A percentile compares a stretch with the other conserved stretches of the same genome.
These are phyloP conservation scores for Mesembrinibis cayennensis DNA, from an alignment of 2,113 vertebrate species.

Conservation along the genomic window DNA sequence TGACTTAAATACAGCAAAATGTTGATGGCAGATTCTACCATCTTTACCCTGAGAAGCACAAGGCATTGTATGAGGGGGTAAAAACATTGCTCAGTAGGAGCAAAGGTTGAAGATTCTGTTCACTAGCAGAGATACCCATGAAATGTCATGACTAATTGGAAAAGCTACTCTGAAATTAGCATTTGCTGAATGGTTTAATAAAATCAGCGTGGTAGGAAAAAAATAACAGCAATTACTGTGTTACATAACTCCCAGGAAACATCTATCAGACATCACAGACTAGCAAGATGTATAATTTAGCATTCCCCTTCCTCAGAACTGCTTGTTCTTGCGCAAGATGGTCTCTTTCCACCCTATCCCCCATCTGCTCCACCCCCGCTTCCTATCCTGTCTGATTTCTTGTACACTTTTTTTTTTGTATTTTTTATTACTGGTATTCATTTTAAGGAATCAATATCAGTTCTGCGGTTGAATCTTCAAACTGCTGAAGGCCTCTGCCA, in stretches of 20 bases:
- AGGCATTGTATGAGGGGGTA: neutral
- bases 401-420: neutral
- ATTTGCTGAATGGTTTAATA: slow-evolving; percentile 40
- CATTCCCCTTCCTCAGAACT: slow-evolving; percentile 51
- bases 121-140: neutral
- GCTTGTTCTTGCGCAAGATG: slow-evolving; percentile 63
- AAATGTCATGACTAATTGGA: neutral
- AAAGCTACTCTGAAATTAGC: neutral
- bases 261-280: slow-evolving; percentile 52
- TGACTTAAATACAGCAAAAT: accelerated
- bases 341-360: slow-evolving; percentile 35
- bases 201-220: neutral
- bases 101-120: neutral
- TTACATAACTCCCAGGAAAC: slow-evolving; percentile 47
- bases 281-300: slow-evolving; percentile 41
- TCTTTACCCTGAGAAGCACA: neutral
- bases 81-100: neutral
- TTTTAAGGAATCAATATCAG: slow-evolving; percentile 13
- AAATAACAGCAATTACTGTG: slow-evolving; percentile 33
- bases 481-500: neutral
- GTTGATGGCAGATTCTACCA: neutral
- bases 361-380: slow-evolving; percentile 61
- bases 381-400: slow-evolving; percentile 44
- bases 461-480: neutral
- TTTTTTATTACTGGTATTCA: slow-evolving; percentile 17